A percentile compares a stretch with the other conserved stretches of the same genome.
These are phyloP conservation scores for Apamea crenata DNA, from an alignment of 2,888 invertebrate species.

Conservation along the genomic window DNA sequence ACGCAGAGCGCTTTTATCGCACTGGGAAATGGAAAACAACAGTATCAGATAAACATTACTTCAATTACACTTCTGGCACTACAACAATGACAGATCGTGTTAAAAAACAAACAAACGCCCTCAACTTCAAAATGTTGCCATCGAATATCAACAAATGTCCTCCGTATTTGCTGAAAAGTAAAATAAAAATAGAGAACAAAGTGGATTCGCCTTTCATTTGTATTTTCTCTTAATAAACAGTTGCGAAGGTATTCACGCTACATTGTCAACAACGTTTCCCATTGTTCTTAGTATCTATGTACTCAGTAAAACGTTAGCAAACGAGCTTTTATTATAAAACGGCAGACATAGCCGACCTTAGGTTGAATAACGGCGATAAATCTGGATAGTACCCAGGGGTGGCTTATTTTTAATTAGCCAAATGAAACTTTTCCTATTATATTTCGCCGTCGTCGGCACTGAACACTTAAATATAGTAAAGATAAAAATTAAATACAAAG, in stretches of 20 bases:
- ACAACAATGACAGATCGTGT: slow-evolving; percentile 12
- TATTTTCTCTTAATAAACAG: slow-evolving; percentile 72
- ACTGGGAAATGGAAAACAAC: slow-evolving; percentile 68
- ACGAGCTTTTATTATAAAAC: slow-evolving; percentile 80
- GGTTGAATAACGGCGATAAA: slow-evolving; percentile 84
- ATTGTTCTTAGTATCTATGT: slow-evolving; percentile 78
- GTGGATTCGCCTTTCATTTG: slow-evolving; percentile 63
- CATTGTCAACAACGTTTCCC: slow-evolving; percentile 75
- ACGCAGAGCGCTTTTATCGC: slow-evolving; percentile 69
- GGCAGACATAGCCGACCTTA: slow-evolving; percentile 75
- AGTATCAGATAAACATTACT: slow-evolving; percentile 55
- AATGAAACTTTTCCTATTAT: slow-evolving; percentile 89
- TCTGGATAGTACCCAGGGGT: slow-evolving; percentile 82
- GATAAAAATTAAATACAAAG: slow-evolving; percentile 85
- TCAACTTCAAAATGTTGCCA: slow-evolving; percentile 27
- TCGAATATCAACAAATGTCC: slow-evolving; percentile 42
- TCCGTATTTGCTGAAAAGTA: slow-evolving; percentile 37
- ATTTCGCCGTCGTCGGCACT: slow-evolving; percentile 79
- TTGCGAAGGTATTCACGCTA: slow-evolving; percentile 74
- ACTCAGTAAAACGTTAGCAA: slow-evolving; percentile 76
- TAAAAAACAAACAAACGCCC: slow-evolving; percentile 21
- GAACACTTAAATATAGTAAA: slow-evolving; percentile 72
- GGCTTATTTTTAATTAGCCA: slow-evolving; percentile 88
- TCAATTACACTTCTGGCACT: slow-evolving; percentile 43
- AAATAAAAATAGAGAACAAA: slow-evolving; percentile 64